A percentile compares a stretch with the other conserved stretches of the same genome.
phyloP scores from a whole-genome alignment of 2,888 invertebrate genomes.

The Euplagia quadripunctaria region DNA sequence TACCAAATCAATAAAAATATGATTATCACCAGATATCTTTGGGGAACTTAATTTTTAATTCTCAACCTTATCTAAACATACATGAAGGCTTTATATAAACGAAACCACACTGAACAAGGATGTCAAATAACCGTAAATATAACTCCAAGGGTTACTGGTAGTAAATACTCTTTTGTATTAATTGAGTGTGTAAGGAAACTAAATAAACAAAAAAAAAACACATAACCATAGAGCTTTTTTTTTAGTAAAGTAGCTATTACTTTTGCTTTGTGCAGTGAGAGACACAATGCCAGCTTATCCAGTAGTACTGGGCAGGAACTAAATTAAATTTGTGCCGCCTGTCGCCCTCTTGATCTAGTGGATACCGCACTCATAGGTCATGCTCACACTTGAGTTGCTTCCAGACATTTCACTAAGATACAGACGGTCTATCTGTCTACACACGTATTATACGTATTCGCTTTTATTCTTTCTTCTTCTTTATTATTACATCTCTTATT shows the following conservation, averaged over 20 bases:
- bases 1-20: too few relatives aligned
- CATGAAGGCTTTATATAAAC: too few relatives aligned
- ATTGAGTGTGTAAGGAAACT: neutral
- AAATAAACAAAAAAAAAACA: neutral
- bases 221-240: neutral
- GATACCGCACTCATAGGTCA: constrained; percentile 54
- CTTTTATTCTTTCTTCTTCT: neutral
- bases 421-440: constrained; percentile 21
- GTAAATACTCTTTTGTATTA: neutral
- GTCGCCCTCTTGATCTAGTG: constrained; percentile 74
- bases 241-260: constrained; percentile 7
- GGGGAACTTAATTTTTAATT: too few relatives aligned
- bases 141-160: neutral
- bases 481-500: neutral
- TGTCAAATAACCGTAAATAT: too few relatives aligned
- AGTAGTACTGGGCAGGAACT: constrained; percentile 62
- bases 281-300: constrained; percentile 49
- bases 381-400: constrained; percentile 51
- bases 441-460: neutral
- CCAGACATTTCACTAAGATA: constrained; percentile 33
- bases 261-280: constrained; percentile 34
- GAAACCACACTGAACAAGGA: too few relatives aligned
- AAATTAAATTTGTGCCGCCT: constrained; percentile 79
- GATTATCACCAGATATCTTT: too few relatives aligned
- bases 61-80: too few relatives aligned